These are phyloP conservation scores for Pteria penguin DNA, from an alignment of 2,888 invertebrate genomes.

Conservation along the genomic window DNA sequence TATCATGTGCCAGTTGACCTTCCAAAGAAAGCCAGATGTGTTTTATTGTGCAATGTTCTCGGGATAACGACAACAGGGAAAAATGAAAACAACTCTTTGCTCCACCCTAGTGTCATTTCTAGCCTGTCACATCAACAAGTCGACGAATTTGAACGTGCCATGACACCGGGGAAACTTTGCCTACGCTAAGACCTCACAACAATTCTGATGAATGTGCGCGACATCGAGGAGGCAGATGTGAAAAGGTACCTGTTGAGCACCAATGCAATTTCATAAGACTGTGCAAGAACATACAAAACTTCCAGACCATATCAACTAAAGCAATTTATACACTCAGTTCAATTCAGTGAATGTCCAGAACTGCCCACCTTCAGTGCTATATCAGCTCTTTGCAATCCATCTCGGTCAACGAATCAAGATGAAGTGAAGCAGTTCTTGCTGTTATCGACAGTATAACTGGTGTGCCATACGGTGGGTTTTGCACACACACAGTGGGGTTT, in stretches of 20 bases:
- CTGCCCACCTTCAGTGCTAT: conserved; percentile 26
- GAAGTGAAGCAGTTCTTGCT: conserved; percentile 32
- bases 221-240: background rate
- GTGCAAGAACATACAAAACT: conserved; percentile 31
- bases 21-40: background rate
- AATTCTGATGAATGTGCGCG: background rate
- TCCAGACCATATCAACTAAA: conserved; percentile 33
- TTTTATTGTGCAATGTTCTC: background rate
- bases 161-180: background rate
- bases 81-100: background rate
- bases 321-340: conserved; percentile 22
- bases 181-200: background rate
- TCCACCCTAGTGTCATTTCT: background rate
- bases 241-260: conserved; percentile 18
- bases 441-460: conserved; percentile 26
- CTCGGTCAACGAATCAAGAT: conserved; percentile 32
- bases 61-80: background rate
- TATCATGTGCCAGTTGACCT: no score
- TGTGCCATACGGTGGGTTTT: conserved; percentile 34
- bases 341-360: conserved; percentile 16
- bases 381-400: conserved; percentile 30
- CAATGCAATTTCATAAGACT: background rate
- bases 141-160: background rate
- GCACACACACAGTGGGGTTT: conserved; percentile 35
- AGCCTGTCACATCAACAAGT: background rate